Evolutionary conservation across 2,888 invertebrate genomes (phyloP).

Genomic region (Hemistola chrysoprasaria): DNA sequence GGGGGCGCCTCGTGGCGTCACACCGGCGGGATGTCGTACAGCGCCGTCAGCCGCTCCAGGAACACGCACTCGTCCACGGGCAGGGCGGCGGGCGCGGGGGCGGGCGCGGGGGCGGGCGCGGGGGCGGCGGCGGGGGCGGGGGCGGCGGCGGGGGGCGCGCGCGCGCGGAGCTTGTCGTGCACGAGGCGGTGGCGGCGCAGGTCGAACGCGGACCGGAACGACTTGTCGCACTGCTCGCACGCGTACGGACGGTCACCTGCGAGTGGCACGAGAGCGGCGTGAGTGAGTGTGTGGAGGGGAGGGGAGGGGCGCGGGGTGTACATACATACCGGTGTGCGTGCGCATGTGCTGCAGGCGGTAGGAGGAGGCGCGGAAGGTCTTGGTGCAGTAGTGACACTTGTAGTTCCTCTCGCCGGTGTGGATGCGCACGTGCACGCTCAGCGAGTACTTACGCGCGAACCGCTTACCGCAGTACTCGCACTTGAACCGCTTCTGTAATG

Average conservation of each 20-base stretch:
- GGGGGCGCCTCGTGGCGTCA: no score
- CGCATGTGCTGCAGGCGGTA: slow-evolving; percentile 92
- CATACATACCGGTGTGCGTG: slow-evolving; percentile 88
- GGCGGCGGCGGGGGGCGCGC: neutral
- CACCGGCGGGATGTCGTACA: slow-evolving; percentile 67
- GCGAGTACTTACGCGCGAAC: slow-evolving; percentile 93
- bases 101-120: neutral
- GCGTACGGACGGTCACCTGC: slow-evolving; percentile 89
- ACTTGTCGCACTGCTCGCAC: slow-evolving; percentile 89
- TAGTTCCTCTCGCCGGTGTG: slow-evolving; percentile 95
- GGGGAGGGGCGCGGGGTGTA: no score
- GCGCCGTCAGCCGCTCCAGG: slow-evolving; percentile 59
- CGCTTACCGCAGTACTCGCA: slow-evolving; percentile 95
- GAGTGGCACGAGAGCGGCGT: slow-evolving; percentile 17
- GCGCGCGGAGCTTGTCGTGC: slow-evolving; percentile 75
- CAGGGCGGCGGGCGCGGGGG: neutral
- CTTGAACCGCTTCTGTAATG: slow-evolving; percentile 87
- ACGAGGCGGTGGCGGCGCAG: slow-evolving; percentile 90
- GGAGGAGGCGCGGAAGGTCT: slow-evolving; percentile 92
- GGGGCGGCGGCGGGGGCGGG: neutral
- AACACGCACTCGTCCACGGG: slow-evolving; percentile 31
- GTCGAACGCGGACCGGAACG: slow-evolving; percentile 92
- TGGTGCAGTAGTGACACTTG: slow-evolving; percentile 91
- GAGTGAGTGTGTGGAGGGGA: neutral
- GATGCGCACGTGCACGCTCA: slow-evolving; percentile 92